Conservation (phyloP, 2,113 vertebrate species). For the Axis porcinus region DNA sequence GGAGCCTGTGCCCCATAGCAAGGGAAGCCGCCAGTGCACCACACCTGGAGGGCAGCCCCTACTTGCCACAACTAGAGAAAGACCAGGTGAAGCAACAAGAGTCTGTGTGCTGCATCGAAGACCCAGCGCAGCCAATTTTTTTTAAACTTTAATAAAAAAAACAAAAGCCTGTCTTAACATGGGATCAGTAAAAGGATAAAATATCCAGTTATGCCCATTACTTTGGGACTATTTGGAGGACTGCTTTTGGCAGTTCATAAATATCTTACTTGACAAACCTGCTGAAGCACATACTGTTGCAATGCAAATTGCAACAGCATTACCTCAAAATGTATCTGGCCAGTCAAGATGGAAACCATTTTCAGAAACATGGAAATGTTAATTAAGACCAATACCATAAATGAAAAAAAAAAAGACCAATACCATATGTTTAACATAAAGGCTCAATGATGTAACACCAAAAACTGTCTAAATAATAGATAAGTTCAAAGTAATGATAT, state of each 20-base stretch:
- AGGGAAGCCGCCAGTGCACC: neutral
- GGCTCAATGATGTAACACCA: neutral
- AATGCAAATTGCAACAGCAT: constrained; percentile 5
- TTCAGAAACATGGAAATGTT: neutral
- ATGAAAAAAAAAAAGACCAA: neutral
- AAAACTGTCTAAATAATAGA: neutral
- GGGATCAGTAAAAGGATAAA: constrained; percentile 59
- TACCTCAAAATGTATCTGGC: neutral
- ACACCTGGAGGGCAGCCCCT: neutral
- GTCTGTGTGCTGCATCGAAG: neutral
- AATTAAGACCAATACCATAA: neutral
- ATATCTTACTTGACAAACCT: constrained; percentile 60
- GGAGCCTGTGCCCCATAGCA: neutral
- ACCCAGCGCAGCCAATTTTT: neutral
- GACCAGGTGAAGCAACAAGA: neutral
- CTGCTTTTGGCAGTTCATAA: constrained; percentile 65
- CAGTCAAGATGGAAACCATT: constrained; percentile 14
- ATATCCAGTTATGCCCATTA: constrained; percentile 57
- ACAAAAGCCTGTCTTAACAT: neutral
- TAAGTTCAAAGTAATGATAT: neutral
- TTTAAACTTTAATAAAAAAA: neutral
- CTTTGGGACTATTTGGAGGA: constrained; percentile 59
- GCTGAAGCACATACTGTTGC: neutral
- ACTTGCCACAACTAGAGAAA: neutral
- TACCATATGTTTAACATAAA: neutral